phyloP scores from a whole-genome alignment of 2,113 vertebrate genomes.

The Myanophis thanlyinensis region DNA sequence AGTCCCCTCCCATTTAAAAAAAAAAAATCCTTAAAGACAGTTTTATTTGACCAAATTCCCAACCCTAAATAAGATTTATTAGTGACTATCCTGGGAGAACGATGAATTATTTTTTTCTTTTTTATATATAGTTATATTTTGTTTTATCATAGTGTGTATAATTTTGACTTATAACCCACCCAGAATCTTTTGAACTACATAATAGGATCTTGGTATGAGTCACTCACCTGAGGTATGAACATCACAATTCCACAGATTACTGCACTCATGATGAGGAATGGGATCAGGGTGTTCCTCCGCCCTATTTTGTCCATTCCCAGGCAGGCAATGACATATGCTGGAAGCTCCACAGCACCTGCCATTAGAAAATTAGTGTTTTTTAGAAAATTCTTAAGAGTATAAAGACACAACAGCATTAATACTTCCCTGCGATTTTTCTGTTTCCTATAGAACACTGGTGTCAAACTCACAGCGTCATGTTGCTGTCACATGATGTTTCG shows the following conservation, averaged over 20 bases:
- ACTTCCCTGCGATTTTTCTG: slow-evolving; percentile 23
- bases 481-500: too few species aligned
- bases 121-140: not conserved
- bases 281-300: slow-evolving; percentile 82
- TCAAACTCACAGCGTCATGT: too few species aligned
- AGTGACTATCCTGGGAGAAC: not conserved
- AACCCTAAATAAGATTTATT: not conserved
- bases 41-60: not conserved
- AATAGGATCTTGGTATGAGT: not conserved
- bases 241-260: slow-evolving; percentile 80
- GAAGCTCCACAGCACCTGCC: slow-evolving; percentile 88
- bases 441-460: slow-evolving; percentile 18
- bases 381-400: not conserved
- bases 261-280: slow-evolving; percentile 80
- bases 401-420: slow-evolving; percentile 21
- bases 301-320: slow-evolving; percentile 84
- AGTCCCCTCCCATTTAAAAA: not conserved
- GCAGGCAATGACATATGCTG: slow-evolving; percentile 84
- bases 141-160: not conserved
- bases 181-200: not conserved
- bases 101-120: not conserved
- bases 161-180: not conserved
- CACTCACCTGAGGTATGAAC: slow-evolving; percentile 81
- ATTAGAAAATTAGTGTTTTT: slow-evolving; percentile 42
- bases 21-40: not conserved